Conservation (phyloP, 1,140 invertebrate genomes). For the Ectropis grisescens region DNA sequence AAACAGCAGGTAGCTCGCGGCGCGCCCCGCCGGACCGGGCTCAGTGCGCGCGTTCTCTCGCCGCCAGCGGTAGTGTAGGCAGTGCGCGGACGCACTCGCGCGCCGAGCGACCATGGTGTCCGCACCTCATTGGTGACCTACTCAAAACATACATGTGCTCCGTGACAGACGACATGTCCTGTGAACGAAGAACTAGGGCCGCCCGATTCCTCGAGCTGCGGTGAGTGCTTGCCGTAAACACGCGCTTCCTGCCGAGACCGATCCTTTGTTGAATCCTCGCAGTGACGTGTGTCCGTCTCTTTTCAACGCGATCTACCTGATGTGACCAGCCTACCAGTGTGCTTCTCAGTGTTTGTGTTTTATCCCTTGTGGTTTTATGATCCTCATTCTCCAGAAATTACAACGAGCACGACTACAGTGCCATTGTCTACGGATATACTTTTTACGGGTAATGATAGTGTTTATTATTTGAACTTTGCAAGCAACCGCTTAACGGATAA, state of each 20-base stretch:
- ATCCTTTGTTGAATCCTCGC: slow-evolving; percentile 60
- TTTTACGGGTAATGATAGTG: too few relatives aligned
- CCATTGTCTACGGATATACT: too few relatives aligned
- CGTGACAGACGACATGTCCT: slow-evolving; percentile 54
- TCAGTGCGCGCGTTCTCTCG: slow-evolving; percentile 64
- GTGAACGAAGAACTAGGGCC: slow-evolving; percentile 60
- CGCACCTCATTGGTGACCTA: slow-evolving; percentile 45
- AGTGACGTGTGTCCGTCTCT: slow-evolving; percentile 52
- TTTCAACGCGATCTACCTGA: slow-evolving; percentile 42
- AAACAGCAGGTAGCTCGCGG: slow-evolving; percentile 46
- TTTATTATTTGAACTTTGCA: too few relatives aligned
- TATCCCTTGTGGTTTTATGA: slow-evolving; percentile 4
- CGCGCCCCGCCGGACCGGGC: slow-evolving; percentile 29
- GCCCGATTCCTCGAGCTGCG: slow-evolving; percentile 62
- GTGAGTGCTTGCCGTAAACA: slow-evolving; percentile 49
- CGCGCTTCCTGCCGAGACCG: slow-evolving; percentile 36
- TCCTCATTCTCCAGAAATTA: background rate
- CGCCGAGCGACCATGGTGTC: slow-evolving; percentile 44
- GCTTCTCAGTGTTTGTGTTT: slow-evolving; percentile 34
- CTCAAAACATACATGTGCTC: too few relatives aligned
- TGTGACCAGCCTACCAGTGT: slow-evolving; percentile 29
- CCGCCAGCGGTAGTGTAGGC: slow-evolving; percentile 59
- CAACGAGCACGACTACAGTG: too few relatives aligned
- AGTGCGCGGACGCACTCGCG: slow-evolving; percentile 49
- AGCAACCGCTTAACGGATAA: too few relatives aligned